phyloP scores from a whole-genome alignment of 2,888 invertebrate species.

The Didymodactylos carnosus region DNA sequence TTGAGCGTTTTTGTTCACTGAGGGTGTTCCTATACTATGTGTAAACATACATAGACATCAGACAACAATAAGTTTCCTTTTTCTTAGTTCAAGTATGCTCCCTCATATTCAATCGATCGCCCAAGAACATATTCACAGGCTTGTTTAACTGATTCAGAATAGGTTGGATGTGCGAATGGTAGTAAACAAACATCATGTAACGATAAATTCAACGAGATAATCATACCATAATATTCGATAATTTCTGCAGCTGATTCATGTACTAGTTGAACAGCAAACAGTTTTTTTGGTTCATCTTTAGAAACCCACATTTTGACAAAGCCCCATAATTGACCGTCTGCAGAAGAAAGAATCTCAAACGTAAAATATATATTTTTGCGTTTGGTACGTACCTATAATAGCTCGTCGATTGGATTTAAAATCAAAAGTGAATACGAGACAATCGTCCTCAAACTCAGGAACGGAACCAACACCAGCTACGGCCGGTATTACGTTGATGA shows the following conservation, averaged over 20 bases:
- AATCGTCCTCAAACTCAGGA: background rate
- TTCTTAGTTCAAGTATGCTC: background rate
- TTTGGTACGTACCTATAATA: no score
- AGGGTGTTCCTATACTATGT: no score
- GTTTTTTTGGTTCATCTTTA: background rate
- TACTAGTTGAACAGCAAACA: background rate
- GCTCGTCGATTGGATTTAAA: background rate
- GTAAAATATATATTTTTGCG: no score
- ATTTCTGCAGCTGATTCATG: background rate
- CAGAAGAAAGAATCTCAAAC: no score
- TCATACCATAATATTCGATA: background rate
- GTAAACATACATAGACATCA: background rate
- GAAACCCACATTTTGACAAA: background rate
- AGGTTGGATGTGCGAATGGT: background rate
- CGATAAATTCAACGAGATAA: background rate
- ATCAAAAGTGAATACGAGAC: background rate
- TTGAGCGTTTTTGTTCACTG: no score
- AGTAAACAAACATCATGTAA: background rate
- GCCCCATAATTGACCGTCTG: background rate
- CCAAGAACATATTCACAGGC: background rate
- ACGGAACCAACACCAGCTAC: background rate
- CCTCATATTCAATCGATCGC: background rate
- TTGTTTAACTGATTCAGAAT: background rate
- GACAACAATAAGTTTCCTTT: background rate
- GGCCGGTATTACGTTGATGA: background rate